phyloP scores from a whole-genome alignment of 2,888 invertebrate genomes.

The Lysandra coridon region DNA sequence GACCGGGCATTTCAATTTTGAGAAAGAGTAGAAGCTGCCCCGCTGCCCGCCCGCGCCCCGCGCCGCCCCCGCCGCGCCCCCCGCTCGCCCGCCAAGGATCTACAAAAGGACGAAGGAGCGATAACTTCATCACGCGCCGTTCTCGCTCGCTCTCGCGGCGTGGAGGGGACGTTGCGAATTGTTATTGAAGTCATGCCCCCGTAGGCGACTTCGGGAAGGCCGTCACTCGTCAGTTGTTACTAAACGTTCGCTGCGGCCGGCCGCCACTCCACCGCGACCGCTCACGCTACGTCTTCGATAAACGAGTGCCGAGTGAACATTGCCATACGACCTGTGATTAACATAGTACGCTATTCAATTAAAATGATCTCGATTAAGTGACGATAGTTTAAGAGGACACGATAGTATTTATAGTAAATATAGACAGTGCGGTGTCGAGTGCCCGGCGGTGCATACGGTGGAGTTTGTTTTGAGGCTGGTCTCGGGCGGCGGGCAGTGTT shows the following conservation, averaged over 20 bases:
- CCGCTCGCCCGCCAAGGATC: conserved; percentile 77
- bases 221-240: conserved; percentile 80
- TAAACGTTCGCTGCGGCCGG: conserved; percentile 77
- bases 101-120: conserved; percentile 82
- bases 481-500: conserved; percentile 52
- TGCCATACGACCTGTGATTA: conserved; percentile 59
- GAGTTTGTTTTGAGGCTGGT: conserved; percentile 43
- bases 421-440: conserved; percentile 34
- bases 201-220: conserved; percentile 81
- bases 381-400: conserved; percentile 51
- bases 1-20: conserved; percentile 82
- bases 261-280: conserved; percentile 65
- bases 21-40: conserved; percentile 79
- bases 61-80: conserved; percentile 56
- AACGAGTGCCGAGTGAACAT: conserved; percentile 67
- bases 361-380: conserved; percentile 50
- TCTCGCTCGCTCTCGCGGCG: conserved; percentile 75
- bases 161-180: conserved; percentile 81
- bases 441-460: conserved; percentile 32
- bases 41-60: conserved; percentile 58
- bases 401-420: conserved; percentile 54
- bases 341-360: conserved; percentile 47
- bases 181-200: conserved; percentile 81
- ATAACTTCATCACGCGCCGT: conserved; percentile 77
- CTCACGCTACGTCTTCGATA: conserved; percentile 56